These are phyloP conservation scores for Lymantria monacha DNA, from an alignment of 2,888 invertebrate species.

Conservation along the genomic window DNA sequence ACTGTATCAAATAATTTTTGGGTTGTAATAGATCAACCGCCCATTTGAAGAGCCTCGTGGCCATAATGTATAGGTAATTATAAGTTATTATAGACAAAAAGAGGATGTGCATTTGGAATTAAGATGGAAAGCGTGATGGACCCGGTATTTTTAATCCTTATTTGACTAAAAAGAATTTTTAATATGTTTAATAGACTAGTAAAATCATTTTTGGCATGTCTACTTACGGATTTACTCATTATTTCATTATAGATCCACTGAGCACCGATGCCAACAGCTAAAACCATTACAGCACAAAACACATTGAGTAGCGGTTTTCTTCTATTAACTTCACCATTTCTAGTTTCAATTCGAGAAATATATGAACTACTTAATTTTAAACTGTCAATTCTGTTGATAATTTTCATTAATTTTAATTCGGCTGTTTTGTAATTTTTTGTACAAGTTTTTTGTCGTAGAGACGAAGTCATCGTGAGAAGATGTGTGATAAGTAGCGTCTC, in stretches of 20 bases:
- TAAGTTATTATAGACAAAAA: no score
- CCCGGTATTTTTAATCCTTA: no score
- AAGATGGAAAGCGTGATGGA: no score
- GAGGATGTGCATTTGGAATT: no score
- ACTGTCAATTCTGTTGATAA: constrained; percentile 58
- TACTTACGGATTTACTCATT: constrained; percentile 42
- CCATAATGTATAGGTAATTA: no score
- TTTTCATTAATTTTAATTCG: constrained; percentile 60
- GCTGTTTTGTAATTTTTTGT: constrained; percentile 65
- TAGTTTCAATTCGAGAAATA: constrained; percentile 43
- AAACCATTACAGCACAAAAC: constrained; percentile 11
- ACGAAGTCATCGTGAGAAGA: constrained; percentile 44
- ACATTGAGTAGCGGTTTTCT: constrained; percentile 12
- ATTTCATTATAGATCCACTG: constrained; percentile 45
- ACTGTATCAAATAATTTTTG: no score
- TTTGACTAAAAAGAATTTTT: no score
- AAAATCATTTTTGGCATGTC: not conserved
- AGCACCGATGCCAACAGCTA: constrained; percentile 23
- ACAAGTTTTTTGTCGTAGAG: constrained; percentile 42
- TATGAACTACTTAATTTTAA: constrained; percentile 52
- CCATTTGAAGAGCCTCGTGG: no score
- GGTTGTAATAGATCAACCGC: no score
- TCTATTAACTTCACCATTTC: not conserved
- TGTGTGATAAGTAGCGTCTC: constrained; percentile 3
- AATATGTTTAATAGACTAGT: no score